A percentile compares a stretch with the other conserved stretches of the same genome.
phyloP scores from a whole-genome alignment of 2,888 invertebrate genomes.

The Yponomeuta cagnagella region DNA sequence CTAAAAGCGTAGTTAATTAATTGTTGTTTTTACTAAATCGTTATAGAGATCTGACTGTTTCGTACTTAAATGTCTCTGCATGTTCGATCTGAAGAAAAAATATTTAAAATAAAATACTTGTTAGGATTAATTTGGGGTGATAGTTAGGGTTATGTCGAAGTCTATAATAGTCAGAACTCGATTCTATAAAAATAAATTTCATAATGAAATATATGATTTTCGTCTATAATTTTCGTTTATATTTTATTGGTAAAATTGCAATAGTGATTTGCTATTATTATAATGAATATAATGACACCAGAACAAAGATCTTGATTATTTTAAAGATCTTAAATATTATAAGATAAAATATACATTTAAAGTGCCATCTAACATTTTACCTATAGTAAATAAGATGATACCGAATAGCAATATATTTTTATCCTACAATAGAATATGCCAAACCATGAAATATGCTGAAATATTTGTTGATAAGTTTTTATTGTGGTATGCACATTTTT shows the following conservation, averaged over 20 bases:
- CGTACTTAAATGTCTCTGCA: neutral
- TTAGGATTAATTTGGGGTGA: neutral
- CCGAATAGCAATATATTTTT: neutral
- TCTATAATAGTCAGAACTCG: neutral
- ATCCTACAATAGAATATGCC: neutral
- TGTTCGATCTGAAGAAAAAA: neutral
- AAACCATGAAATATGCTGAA: neutral
- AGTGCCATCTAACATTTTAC: slow-evolving; percentile 10
- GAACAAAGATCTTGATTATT: neutral
- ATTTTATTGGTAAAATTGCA: neutral
- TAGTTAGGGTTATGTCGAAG: neutral
- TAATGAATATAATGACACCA: neutral
- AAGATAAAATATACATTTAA: slow-evolving; percentile 2
- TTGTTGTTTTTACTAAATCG: neutral
- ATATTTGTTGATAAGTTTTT: neutral
- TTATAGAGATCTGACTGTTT: neutral
- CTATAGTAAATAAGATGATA: slow-evolving; percentile 4
- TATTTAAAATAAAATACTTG: neutral
- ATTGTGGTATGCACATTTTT: neutral
- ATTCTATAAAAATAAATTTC: neutral
- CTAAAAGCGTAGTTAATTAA: neutral
- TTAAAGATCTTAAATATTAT: slow-evolving; percentile 1
- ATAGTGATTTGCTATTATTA: neutral
- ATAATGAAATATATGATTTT: neutral
- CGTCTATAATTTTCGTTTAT: neutral